These are phyloP conservation scores for Dasyornis broadbenti DNA, from an alignment of 2,113 vertebrate genomes.

Conservation along the genomic window DNA sequence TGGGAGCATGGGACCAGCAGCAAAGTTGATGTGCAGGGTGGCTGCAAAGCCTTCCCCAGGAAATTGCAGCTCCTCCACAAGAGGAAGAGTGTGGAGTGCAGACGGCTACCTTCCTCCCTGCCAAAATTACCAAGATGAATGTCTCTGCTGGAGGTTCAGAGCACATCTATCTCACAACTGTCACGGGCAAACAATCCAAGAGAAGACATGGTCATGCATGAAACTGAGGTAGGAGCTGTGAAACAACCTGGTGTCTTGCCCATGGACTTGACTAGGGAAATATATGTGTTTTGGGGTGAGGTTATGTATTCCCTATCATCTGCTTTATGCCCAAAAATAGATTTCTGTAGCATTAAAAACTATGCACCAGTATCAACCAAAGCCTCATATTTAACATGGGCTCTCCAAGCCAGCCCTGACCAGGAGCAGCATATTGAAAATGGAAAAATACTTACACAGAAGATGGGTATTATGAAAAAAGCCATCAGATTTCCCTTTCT, in stretches of 20 bases:
- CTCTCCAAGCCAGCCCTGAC: neutral
- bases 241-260: fast-evolving
- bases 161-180: neutral
- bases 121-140: neutral
- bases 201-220: neutral
- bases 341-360: too few species aligned
- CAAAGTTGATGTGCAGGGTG: neutral
- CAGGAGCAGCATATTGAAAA: neutral
- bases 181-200: neutral
- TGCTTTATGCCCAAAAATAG: too few species aligned
- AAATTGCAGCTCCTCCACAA: neutral
- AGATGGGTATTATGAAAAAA: neutral
- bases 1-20: neutral
- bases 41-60: neutral
- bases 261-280: neutral
- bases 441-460: neutral
- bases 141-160: neutral
- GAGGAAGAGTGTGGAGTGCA: neutral
- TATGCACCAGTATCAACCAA: too few species aligned
- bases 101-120: neutral
- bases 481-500: neutral
- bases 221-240: neutral
- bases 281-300: too few species aligned
- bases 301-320: too few species aligned
- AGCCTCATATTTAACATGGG: too few species aligned